Evolutionary conservation across 2,888 invertebrate species (phyloP).

Genomic region (Pecten maximus): DNA sequence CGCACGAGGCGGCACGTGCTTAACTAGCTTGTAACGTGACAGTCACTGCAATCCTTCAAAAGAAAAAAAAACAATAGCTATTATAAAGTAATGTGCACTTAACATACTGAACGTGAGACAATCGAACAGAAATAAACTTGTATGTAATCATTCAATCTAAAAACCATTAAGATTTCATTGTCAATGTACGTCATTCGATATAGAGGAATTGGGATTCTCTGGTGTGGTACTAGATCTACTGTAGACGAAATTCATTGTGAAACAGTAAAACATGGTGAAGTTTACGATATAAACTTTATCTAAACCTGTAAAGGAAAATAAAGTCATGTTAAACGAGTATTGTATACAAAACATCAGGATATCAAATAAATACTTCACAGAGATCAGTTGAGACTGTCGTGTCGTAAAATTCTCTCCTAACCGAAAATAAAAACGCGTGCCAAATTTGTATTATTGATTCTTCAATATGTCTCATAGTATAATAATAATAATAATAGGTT

Average conservation of each 20-base stretch:
- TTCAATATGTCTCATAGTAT: too few relatives aligned
- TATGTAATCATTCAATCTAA: background rate
- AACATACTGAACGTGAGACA: background rate
- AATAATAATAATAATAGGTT: too few relatives aligned
- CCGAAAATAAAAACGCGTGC: too few relatives aligned
- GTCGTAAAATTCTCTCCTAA: too few relatives aligned
- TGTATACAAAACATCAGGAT: background rate
- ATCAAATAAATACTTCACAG: background rate
- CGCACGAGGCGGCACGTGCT: slow-evolving; percentile 4
- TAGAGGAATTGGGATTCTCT: background rate
- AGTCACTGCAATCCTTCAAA: slow-evolving; percentile 13
- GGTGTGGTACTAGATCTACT: background rate
- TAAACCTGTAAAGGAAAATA: background rate
- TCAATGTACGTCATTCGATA: background rate
- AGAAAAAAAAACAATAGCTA: background rate
- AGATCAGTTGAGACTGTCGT: too few relatives aligned
- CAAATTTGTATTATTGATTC: too few relatives aligned
- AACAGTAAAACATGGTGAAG: background rate
- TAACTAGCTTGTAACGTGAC: background rate
- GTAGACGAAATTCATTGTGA: background rate
- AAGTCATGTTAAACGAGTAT: background rate
- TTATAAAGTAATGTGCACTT: background rate
- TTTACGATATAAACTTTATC: background rate
- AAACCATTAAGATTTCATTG: background rate
- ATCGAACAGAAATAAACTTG: background rate